Conservation (phyloP, 2,113 vertebrate species). For the Chamaea fasciata region DNA sequence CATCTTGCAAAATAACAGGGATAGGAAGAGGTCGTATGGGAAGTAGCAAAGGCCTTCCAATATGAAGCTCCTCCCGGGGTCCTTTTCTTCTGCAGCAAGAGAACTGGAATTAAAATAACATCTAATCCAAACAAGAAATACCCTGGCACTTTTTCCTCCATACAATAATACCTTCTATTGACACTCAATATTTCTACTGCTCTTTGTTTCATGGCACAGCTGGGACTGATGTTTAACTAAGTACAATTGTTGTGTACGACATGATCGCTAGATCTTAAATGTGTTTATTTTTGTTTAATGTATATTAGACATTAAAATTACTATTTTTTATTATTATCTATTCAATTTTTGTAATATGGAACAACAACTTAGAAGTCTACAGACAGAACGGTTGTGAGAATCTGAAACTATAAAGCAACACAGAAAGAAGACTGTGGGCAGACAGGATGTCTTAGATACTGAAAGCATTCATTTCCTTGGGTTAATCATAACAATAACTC, state of each 20-base stretch:
- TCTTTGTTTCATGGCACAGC: not conserved
- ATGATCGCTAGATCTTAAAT: not conserved
- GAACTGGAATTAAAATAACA: not conserved
- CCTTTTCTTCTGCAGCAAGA: not conserved
- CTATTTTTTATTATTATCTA: not conserved
- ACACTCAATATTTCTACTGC: not conserved
- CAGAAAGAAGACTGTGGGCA: not conserved
- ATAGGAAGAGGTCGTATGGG: not conserved
- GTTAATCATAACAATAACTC: not conserved
- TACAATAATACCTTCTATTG: not conserved
- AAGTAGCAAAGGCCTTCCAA: not conserved
- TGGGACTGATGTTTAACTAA: not conserved
- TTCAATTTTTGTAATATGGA: not conserved
- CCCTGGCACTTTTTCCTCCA: accelerated
- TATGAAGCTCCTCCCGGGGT: not conserved
- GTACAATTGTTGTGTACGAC: not conserved
- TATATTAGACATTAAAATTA: not conserved
- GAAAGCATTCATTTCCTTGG: not conserved
- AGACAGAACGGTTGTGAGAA: not conserved
- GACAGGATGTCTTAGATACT: not conserved
- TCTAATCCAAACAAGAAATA: not conserved
- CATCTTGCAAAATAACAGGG: not conserved
- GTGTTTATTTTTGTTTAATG: not conserved
- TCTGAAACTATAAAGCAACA: not conserved
- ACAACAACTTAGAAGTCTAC: not conserved